Evolutionary conservation across 2,888 invertebrate species (phyloP).

Genomic region (Marasmarcha lunaedactyla): DNA sequence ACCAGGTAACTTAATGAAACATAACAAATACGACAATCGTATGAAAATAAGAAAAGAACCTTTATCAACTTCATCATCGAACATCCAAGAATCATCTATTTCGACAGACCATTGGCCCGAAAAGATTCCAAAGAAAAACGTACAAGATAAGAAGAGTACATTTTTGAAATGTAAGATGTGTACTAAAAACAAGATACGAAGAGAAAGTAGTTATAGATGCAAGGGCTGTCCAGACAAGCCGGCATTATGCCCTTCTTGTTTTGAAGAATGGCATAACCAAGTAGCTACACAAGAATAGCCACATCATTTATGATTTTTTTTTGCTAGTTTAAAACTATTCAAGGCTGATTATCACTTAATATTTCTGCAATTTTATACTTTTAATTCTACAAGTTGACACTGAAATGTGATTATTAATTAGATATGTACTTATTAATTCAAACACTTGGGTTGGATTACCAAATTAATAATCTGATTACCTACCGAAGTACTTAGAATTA

Average conservation of each 20-base stretch:
- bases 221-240: not conserved
- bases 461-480: not conserved
- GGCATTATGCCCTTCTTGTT: not conserved
- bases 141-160: not conserved
- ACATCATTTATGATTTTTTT: not conserved
- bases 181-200: not conserved
- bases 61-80: not conserved
- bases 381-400: not conserved
- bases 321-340: not conserved
- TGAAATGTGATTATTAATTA: not conserved
- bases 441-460: no score
- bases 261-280: not conserved
- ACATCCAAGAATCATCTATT: not conserved
- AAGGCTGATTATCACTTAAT: not conserved
- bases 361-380: no score
- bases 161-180: not conserved
- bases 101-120: not conserved
- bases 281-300: not conserved
- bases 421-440: no score
- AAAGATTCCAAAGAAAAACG: constrained; percentile 1
- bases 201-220: constrained; percentile 1
- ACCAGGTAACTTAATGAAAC: not conserved
- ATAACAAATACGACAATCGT: not conserved
- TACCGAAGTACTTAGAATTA: not conserved
- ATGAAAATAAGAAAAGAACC: not conserved